Evolutionary conservation across 2,113 vertebrate species (phyloP), one percentile per base, ranked within the genome.

Genomic region (Vulpes vulpes): DNA sequence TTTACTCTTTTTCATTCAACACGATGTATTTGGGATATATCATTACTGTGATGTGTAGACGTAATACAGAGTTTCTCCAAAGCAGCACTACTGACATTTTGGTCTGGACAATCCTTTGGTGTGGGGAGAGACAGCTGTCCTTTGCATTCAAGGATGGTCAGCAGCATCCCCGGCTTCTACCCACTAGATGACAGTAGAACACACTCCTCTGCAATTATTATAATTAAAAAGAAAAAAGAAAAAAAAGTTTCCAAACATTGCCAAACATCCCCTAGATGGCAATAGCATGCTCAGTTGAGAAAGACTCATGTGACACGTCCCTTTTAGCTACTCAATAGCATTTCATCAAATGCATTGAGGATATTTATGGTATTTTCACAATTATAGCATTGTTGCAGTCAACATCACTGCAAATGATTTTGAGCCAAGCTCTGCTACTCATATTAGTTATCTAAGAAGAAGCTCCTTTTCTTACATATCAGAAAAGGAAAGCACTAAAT

Each of bases 331-430:
- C 19, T 89, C 7, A 74, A 53, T 14, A 38, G 14, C 64, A 89
- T 51, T 81, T 59, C 49, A 82, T 27, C 55, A 71, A 3, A 83
- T 19, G 22, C 8, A 64, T 59, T 74, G 82, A 92, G 27, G 32
- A 38, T 82, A 87, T 59, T 64, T 49, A 67, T 55, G 16, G 12
- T 90, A 91, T 90, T 67, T 94, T 76, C 30, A 95, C n/a, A 74
- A 38, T 27, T 73, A 30, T 78, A 94, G 74, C 9, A 62, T 20
- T 79, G 12, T 0, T 73, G 3, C n/a, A 59, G 65, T 51, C 25
- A 85, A 69, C n/a, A 94, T 73, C 17, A 2, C 30, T 81, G 14
- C 11, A 95, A 89, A 6, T 67, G n/a, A 62, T 49, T 91, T 91
- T 65, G 23, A 84, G 16, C 60, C 82, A 85, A 35, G 8, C 80